A percentile compares a stretch with the other conserved stretches of the same genome.
Conservation (phyloP, 92 coral and sea anemone species). For the Actinernus sp. region DNA sequence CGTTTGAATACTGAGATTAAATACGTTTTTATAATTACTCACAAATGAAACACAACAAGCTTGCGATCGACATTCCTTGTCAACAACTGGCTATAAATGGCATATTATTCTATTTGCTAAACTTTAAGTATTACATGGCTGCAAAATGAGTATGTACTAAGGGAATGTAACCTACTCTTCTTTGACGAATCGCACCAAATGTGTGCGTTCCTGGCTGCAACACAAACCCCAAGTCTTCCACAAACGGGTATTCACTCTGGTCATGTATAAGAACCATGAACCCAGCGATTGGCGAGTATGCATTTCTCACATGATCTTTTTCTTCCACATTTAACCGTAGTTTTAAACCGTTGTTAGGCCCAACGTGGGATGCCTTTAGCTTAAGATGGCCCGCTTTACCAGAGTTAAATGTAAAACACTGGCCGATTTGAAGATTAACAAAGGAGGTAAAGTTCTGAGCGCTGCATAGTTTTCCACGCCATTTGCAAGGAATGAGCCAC, state of each 20-base stretch:
- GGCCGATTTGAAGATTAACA: neutral
- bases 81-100: too few relatives aligned
- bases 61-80: too few relatives aligned
- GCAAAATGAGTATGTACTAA: too few relatives aligned
- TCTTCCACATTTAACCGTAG: slow-evolving; percentile 1
- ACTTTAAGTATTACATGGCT: too few relatives aligned
- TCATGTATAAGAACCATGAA: slow-evolving; percentile 60
- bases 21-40: too few relatives aligned
- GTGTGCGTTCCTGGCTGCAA: slow-evolving; percentile 69
- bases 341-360: slow-evolving; percentile 9
- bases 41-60: too few relatives aligned
- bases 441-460: slow-evolving; percentile 35
- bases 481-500: slow-evolving; percentile 17
- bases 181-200: slow-evolving; percentile 27
- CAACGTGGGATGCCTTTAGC: slow-evolving; percentile 11
- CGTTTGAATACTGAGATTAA: too few relatives aligned
- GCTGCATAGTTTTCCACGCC: slow-evolving; percentile 28
- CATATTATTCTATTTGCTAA: too few relatives aligned
- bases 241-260: slow-evolving; percentile 42
- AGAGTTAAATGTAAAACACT: slow-evolving; percentile 64
- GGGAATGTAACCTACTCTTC: slow-evolving; percentile 46
- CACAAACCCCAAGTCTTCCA: slow-evolving; percentile 58
- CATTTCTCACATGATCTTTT: slow-evolving; percentile 6
- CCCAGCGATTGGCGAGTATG: slow-evolving; percentile 35
- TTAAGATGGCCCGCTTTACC: slow-evolving; percentile 9